Base-by-base conservation (phyloP, 2,113 vertebrate genomes). In the Nansenia antarctica region DNA sequence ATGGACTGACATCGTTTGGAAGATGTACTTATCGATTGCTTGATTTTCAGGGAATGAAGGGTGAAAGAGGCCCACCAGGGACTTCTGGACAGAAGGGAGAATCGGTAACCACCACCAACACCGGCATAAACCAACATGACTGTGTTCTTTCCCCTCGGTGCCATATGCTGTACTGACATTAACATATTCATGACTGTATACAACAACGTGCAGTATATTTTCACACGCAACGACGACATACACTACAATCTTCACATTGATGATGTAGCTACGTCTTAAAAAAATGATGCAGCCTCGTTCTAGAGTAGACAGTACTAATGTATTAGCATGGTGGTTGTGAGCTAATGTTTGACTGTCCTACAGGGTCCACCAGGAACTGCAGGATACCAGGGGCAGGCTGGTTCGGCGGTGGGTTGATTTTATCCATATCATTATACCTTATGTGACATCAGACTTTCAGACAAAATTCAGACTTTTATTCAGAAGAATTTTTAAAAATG, bases 31-130 rank as follows among this genome's bases (percentile, higher is more conserved):
- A 22, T 4, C 14, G 63, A 35, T 35, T 15, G 42, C 53, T 47
- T 31, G 35, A 15, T 47, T 74, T 55, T 67, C 88, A 97, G 97
- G 97, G 96, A 65, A 87, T 89, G 80, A 98, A 98, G 82, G 96
- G 95, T 0, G 96, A 98, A 37, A 93, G 97, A 9, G 97, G 97
- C 22, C 93, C 84, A 20, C 3, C 79, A 1, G 97, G 96, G 12
- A 82, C 81, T 5, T n/a, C 67, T 0, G 97, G 96, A 5, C 93
- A 92, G 78, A 98, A 98, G 80, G 97, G 97, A 78, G 97, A 99
- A 78, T 92, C 91, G 64, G 97, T 98, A 89, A 94, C 94, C 76
- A 12, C 1, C 35, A 14, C 5, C 42, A 31, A 30, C 27, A 49
- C 45, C 18, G 45, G 12, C 39, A 42, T 42, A 18, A 15, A 42